These are phyloP conservation scores for Gonocerus acuteangulatus DNA, from an alignment of 2,888 invertebrate species.

Conservation along the genomic window DNA sequence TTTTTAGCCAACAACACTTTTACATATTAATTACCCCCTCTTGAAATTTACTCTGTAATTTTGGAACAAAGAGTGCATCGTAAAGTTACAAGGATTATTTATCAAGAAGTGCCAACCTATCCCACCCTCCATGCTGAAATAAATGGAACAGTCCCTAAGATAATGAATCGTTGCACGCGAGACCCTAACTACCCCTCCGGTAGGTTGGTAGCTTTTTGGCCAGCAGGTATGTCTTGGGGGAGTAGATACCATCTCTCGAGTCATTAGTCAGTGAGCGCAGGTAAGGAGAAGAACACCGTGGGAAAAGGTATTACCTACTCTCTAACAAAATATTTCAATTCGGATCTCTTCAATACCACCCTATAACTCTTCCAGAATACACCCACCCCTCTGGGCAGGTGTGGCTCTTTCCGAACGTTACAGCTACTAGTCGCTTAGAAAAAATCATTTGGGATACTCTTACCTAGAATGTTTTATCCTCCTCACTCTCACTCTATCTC, in stretches of 20 bases:
- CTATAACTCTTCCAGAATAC: constrained; percentile 21
- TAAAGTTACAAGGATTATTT: no score
- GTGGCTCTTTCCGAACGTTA: constrained; percentile 4
- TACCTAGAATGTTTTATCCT: not conserved
- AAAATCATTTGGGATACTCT: constrained; percentile 20
- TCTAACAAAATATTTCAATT: constrained; percentile 26
- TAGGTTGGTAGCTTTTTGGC: constrained; percentile 6
- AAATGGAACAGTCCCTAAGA: constrained; percentile 16
- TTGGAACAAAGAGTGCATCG: no score
- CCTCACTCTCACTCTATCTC: not conserved
- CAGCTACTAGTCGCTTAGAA: constrained; percentile 19
- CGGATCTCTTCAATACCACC: constrained; percentile 8
- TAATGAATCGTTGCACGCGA: constrained; percentile 19
- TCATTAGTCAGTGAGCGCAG: constrained; percentile 8
- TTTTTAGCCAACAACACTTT: no score
- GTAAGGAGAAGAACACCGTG: no score
- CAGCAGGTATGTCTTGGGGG: constrained; percentile 15
- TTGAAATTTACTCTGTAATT: no score
- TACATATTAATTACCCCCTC: no score
- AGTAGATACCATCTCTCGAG: constrained; percentile 10
- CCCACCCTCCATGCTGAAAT: not conserved
- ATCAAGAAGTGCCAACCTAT: not conserved
- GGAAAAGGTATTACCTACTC: constrained; percentile 5
- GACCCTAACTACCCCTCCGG: not conserved
- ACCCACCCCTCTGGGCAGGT: constrained; percentile 11